Conservation (phyloP, 2,888 invertebrate genomes). For the Dryadula phaetusa region DNA sequence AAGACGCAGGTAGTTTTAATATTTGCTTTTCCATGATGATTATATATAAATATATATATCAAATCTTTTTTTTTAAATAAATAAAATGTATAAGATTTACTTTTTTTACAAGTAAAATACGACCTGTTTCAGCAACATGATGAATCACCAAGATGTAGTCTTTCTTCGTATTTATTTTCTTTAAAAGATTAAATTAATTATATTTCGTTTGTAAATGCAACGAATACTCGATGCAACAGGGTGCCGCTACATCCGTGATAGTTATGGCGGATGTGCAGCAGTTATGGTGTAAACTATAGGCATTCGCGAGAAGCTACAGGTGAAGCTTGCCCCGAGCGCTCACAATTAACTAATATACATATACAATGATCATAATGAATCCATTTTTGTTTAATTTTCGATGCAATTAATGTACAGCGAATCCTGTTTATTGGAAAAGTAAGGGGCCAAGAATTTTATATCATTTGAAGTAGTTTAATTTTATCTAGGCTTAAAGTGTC, state of each 20-base stretch:
- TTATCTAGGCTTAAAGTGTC: no score
- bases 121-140: neutral
- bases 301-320: conserved; percentile 17
- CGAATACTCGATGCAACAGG: neutral
- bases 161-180: neutral
- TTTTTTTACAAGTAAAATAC: neutral
- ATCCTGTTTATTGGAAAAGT: no score
- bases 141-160: neutral
- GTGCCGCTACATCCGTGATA: conserved; percentile 8
- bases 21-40: neutral
- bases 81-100: neutral
- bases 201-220: neutral
- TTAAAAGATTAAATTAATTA: neutral
- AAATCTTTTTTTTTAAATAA: no score
- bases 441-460: no score
- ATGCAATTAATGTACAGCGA: no score
- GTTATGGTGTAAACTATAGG: conserved; percentile 1
- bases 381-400: no score
- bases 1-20: neutral
- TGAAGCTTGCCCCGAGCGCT: neutral
- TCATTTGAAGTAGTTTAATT: no score
- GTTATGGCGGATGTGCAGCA: neutral
- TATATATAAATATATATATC: no score
- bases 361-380: no score
- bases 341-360: no score